A percentile compares a stretch with the other conserved stretches of the same genome.
Evolutionary conservation across 2,888 invertebrate species (phyloP).

Genomic region (Pogonocherus hispidulus): DNA sequence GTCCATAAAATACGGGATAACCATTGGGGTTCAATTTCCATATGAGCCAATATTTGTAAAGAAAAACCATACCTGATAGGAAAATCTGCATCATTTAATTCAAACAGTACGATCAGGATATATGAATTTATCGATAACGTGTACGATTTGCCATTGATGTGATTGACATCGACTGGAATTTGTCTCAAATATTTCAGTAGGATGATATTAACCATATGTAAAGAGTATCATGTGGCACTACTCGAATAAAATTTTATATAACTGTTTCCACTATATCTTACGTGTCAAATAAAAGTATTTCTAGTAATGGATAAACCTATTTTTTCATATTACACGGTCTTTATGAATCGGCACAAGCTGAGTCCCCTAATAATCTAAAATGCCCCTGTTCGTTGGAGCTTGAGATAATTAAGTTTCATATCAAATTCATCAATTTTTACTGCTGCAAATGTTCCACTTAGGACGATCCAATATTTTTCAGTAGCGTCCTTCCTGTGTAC

Average conservation of each 20-base stretch:
- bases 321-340: neutral
- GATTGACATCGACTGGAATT: too few species aligned
- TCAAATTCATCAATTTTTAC: constrained; percentile 58
- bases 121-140: too few species aligned
- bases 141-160: too few species aligned
- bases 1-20: too few species aligned
- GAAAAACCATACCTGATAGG: too few species aligned
- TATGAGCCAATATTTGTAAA: too few species aligned
- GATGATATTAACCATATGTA: neutral
- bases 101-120: too few species aligned
- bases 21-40: too few species aligned
- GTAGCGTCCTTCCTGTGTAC: constrained; percentile 41
- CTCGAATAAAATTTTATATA: neutral
- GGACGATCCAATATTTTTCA: constrained; percentile 16
- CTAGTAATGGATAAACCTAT: neutral
- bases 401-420: constrained; percentile 56
- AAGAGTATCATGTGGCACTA: neutral
- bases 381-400: constrained; percentile 19
- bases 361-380: constrained; percentile 18
- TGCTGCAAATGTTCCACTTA: constrained; percentile 48
- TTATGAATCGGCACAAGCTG: constrained; percentile 4
- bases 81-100: too few species aligned
- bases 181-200: too few species aligned
- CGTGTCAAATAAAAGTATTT: neutral
- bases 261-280: neutral